A percentile compares a stretch with the other conserved stretches of the same genome.
Conservation (phyloP, 2,113 vertebrate species). For the Ibidorhyncha struthersii region DNA sequence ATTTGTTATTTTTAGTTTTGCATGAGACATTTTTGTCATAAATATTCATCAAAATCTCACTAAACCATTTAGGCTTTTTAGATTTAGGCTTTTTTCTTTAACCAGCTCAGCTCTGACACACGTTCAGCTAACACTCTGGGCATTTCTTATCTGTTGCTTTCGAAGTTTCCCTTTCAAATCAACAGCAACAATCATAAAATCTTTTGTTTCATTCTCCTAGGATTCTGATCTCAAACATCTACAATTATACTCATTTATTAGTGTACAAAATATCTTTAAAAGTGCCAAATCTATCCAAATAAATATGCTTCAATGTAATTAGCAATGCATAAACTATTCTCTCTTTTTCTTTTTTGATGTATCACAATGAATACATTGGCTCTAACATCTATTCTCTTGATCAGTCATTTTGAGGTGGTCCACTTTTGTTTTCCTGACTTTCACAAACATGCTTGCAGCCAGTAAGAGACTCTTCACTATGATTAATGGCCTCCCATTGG, state of each 20-base stretch:
- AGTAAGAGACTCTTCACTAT: conserved; percentile 73
- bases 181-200: not conserved
- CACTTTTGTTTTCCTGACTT: conserved; percentile 79
- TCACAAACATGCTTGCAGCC: conserved; percentile 77
- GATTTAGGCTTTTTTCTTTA: not conserved
- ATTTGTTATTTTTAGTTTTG: not conserved
- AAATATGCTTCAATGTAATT: not conserved
- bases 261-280: not conserved
- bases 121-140: not conserved
- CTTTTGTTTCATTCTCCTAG: not conserved
- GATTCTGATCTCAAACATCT: not conserved
- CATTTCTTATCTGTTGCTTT: not conserved
- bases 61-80: not conserved
- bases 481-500: conserved; percentile 85
- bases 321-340: conserved; percentile 17
- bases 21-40: not conserved
- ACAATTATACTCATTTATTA: not conserved
- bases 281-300: not conserved
- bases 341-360: not conserved
- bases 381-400: conserved; percentile 73
- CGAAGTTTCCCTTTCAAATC: not conserved
- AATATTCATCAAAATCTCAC: not conserved
- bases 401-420: conserved; percentile 78
- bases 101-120: not conserved
- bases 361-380: conserved; percentile 77